Evolutionary conservation across 1,140 invertebrate species (phyloP).

Genomic region (Cardiocondyla obscurior): DNA sequence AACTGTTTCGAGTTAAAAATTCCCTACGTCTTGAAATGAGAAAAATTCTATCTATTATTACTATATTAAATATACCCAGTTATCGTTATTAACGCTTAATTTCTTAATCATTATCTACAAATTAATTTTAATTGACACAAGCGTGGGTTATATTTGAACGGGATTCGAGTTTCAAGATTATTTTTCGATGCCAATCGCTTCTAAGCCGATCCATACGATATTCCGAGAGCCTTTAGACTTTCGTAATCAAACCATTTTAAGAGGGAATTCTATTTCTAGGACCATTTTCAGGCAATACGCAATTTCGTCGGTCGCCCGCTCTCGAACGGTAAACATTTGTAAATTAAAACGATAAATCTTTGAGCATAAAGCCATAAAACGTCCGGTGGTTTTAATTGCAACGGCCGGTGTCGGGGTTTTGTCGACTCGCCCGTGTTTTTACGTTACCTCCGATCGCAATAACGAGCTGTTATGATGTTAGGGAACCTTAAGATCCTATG

Average conservation of each 20-base stretch:
- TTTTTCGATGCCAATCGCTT: not conserved
- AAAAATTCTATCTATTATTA: not conserved
- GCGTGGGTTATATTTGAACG: not conserved
- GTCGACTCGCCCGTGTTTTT: slow-evolving; percentile 30
- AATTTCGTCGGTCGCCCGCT: not conserved
- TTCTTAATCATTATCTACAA: not conserved
- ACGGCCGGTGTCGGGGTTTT: slow-evolving; percentile 2
- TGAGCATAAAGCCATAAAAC: slow-evolving; percentile 37
- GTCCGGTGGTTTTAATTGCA: slow-evolving; percentile 41
- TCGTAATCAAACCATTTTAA: slow-evolving; percentile 5
- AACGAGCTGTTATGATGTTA: slow-evolving; percentile 50
- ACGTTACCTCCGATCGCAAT: slow-evolving; percentile 15
- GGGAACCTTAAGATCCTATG: slow-evolving; percentile 27
- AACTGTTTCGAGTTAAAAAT: not conserved
- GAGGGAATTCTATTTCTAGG: not conserved
- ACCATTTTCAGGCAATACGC: not conserved
- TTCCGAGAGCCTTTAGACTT: not conserved
- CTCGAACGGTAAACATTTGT: slow-evolving; percentile 27
- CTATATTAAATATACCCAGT: not conserved
- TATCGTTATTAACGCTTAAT: not conserved
- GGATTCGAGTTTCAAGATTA: not conserved
- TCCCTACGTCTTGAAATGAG: not conserved
- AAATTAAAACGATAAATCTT: slow-evolving; percentile 53
- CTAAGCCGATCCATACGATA: not conserved
- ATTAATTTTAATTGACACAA: too few species aligned